phyloP scores from a whole-genome alignment of 2,888 invertebrate genomes.

The Sphaerophoria taeniata region DNA sequence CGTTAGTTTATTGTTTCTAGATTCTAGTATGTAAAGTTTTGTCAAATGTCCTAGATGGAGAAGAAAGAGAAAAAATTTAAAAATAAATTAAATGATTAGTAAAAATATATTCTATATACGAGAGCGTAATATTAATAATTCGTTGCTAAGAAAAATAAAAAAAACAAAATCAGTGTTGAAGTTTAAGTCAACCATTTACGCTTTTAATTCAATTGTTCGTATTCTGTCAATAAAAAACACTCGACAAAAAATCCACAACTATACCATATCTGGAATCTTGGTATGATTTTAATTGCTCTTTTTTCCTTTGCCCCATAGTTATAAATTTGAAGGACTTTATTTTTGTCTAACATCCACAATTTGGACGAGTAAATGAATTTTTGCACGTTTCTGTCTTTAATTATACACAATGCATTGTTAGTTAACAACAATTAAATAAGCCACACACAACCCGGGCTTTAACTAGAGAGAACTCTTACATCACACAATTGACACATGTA shows the following conservation, averaged over 20 bases:
- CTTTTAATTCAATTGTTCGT: conserved; percentile 22
- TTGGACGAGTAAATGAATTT: conserved; percentile 21
- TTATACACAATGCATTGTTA: conserved; percentile 63
- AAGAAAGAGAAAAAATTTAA: too few species aligned
- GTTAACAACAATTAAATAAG: conserved; percentile 67
- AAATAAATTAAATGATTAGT: too few species aligned
- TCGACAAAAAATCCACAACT: background rate
- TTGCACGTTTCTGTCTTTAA: conserved; percentile 52
- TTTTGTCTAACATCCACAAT: conserved; percentile 22
- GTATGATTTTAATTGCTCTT: background rate
- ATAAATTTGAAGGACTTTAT: conserved; percentile 1
- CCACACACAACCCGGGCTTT: conserved; percentile 34
- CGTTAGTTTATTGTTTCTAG: too few species aligned
- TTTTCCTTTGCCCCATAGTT: background rate
- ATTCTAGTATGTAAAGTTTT: too few species aligned
- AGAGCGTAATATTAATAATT: too few species aligned
- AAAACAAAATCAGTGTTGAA: conserved; percentile 4
- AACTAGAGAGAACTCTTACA: conserved; percentile 29
- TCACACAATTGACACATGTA: conserved; percentile 58
- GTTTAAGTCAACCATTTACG: conserved; percentile 21
- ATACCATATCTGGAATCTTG: conserved; percentile 44
- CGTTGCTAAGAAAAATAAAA: too few species aligned
- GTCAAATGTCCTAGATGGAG: too few species aligned
- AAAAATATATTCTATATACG: too few species aligned
- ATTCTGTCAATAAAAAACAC: background rate